Conservation (phyloP, 2,888 invertebrate genomes). For the Heterodera filipjevi region DNA sequence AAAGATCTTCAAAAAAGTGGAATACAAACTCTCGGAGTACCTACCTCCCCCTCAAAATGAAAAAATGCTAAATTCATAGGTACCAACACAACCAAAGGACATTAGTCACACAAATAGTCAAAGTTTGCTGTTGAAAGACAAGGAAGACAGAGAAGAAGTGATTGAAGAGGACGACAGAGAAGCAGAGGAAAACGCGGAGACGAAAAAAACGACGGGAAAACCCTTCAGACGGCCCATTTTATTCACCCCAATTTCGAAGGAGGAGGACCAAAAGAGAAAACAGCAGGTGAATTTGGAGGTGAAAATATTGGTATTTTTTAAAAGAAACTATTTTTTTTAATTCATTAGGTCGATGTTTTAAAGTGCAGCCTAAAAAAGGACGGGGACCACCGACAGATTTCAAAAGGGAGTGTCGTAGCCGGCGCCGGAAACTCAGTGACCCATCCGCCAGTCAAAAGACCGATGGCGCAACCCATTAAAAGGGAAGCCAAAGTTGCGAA, state of each 20-base stretch:
- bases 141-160: conserved; percentile 4
- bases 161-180: not conserved
- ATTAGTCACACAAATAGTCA: no score
- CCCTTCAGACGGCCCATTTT: not conserved
- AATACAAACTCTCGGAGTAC: no score
- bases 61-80: no score
- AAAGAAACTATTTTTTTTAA: no score
- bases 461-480: not conserved
- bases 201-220: not conserved
- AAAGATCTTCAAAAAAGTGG: no score
- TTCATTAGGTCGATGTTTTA: not conserved
- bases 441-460: not conserved
- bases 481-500: not conserved
- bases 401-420: not conserved
- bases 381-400: not conserved
- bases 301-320: no score
- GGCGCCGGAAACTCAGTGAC: not conserved
- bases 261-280: not conserved
- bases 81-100: no score
- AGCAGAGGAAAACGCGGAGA: conserved; percentile 8
- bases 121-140: not conserved
- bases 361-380: not conserved
- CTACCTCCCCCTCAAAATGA: no score
- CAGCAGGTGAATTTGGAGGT: not conserved
- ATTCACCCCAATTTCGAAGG: not conserved